Evolutionary conservation across 2,888 invertebrate species (phyloP).

Genomic region (Ophion slaviceki): DNA sequence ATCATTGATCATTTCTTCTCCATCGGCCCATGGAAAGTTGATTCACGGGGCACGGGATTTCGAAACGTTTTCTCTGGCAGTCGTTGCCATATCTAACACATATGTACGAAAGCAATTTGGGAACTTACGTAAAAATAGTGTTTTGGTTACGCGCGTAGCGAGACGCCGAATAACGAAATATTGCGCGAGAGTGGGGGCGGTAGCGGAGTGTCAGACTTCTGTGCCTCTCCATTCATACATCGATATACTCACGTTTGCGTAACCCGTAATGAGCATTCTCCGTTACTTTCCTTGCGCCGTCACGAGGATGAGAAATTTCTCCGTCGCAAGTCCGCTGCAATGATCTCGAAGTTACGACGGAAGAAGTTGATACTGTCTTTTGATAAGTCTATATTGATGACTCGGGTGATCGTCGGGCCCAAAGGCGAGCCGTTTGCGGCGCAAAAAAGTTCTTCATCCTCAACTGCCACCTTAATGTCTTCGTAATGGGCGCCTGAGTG

Average conservation of each 20-base stretch:
- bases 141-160: conserved; percentile 34
- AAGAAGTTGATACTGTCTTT: too few species aligned
- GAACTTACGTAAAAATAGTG: conserved; percentile 52
- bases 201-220: conserved; percentile 2
- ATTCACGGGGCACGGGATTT: not conserved
- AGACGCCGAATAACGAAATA: conserved; percentile 43
- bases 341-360: not conserved
- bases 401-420: not conserved
- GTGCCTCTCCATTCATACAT: conserved; percentile 24
- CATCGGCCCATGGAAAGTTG: not conserved
- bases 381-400: not conserved
- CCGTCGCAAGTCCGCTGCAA: not conserved
- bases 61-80: not conserved
- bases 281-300: not conserved
- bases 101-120: conserved; percentile 1
- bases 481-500: too few species aligned
- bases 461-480: not conserved
- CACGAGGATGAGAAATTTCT: not conserved
- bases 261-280: not conserved
- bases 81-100: conserved; percentile 1
- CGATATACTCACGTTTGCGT: not conserved
- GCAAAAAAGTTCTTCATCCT: not conserved
- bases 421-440: not conserved
- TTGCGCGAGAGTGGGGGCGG: not conserved
- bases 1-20: not conserved